phyloP scores from a whole-genome alignment of 2,113 vertebrate species.

The Planiliza haematocheilus region DNA sequence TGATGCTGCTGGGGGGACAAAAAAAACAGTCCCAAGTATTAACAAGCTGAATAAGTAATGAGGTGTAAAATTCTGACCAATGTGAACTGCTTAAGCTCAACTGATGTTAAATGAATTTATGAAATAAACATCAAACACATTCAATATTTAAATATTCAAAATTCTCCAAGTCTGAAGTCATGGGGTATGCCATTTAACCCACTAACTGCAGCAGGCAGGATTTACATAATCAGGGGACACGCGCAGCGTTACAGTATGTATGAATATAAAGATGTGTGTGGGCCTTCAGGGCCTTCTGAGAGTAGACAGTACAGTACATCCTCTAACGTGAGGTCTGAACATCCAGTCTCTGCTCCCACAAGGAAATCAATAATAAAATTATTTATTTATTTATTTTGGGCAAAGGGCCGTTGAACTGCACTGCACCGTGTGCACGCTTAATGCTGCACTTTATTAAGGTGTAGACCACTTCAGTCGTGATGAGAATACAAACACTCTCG shows the following conservation, averaged over 20 bases:
- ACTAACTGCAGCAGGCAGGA: constrained; percentile 55
- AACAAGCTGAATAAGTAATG: constrained; percentile 65
- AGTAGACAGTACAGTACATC: constrained; percentile 31
- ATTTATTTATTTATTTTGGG: background rate
- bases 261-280: constrained; percentile 23
- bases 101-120: constrained; percentile 38
- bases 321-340: constrained; percentile 25
- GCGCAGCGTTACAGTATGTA: constrained; percentile 5
- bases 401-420: too few relatives aligned
- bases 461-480: background rate
- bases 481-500: background rate
- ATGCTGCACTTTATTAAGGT: background rate
- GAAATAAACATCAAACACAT: constrained; percentile 57
- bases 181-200: constrained; percentile 45
- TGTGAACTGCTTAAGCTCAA: constrained; percentile 36
- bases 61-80: constrained; percentile 25
- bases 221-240: constrained; percentile 63
- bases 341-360: constrained; percentile 21
- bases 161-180: constrained; percentile 27
- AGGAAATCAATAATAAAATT: constrained; percentile 15
- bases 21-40: constrained; percentile 53
- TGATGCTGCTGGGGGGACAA: constrained; percentile 78
- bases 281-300: constrained; percentile 29
- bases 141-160: constrained; percentile 56
- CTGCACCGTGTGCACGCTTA: too few relatives aligned